Percentiles rank a stretch among this genome's conserved stretches.
Evolutionary conservation across 2,797 vertebrate genomes (phyloP).

Genomic region (Craterocephalus amniculus): DNA sequence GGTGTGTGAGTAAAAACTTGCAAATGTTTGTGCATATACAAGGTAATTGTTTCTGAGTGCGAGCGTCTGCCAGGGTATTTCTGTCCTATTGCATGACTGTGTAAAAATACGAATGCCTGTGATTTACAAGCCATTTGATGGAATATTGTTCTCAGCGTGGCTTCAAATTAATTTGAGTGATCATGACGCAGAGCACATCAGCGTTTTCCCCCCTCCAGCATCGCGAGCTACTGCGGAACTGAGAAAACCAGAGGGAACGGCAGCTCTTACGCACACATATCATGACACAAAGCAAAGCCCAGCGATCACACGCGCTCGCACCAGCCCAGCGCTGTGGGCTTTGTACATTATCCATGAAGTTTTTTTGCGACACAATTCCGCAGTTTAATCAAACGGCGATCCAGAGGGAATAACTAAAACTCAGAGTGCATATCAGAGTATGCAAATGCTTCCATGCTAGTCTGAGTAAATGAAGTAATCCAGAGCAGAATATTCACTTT

Average conservation of each 20-base stretch:
- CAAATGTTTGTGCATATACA: background rate
- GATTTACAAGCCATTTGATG: slow-evolving; percentile 68
- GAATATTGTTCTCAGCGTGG: slow-evolving; percentile 71
- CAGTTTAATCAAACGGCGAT: slow-evolving; percentile 58
- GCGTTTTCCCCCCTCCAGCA: slow-evolving; percentile 32
- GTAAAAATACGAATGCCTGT: slow-evolving; percentile 28
- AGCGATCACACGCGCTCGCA: slow-evolving; percentile 43
- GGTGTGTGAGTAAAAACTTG: slow-evolving; percentile 7
- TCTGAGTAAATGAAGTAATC: slow-evolving; percentile 56
- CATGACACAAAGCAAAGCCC: slow-evolving; percentile 30
- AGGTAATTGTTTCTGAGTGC: slow-evolving; percentile 8
- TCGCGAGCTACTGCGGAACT: slow-evolving; percentile 24
- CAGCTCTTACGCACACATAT: slow-evolving; percentile 7
- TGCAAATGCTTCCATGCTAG: slow-evolving; percentile 44
- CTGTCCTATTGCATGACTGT: background rate
- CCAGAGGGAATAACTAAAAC: slow-evolving; percentile 52
- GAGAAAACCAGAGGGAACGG: slow-evolving; percentile 19
- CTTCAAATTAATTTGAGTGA: slow-evolving; percentile 73
- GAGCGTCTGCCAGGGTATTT: background rate
- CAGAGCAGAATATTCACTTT: slow-evolving; percentile 48
- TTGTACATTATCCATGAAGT: slow-evolving; percentile 38
- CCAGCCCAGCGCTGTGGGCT: slow-evolving; percentile 46
- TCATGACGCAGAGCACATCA: slow-evolving; percentile 62
- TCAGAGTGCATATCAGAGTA: slow-evolving; percentile 39
- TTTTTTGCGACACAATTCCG: slow-evolving; percentile 49